phyloP scores from a whole-genome alignment of 2,113 vertebrate species.

The Trinectes maculatus region DNA sequence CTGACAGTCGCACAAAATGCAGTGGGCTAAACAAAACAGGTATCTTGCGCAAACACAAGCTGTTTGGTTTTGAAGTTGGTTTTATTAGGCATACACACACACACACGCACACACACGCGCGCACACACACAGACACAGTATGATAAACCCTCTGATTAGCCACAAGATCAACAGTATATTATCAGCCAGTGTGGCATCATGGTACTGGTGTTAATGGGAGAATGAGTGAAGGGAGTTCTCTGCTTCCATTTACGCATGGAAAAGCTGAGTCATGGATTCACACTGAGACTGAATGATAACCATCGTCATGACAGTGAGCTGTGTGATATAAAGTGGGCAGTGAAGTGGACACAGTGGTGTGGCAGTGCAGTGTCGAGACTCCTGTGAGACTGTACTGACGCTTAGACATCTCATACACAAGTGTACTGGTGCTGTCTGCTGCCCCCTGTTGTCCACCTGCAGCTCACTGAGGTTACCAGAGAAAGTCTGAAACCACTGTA shows the following conservation, averaged over 20 bases:
- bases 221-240: conserved; percentile 14
- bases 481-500: background rate
- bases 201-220: background rate
- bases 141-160: conserved; percentile 24
- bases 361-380: conserved; percentile 19
- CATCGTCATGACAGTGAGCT: conserved; percentile 1
- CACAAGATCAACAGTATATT: conserved; percentile 10
- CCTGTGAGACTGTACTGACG: conserved; percentile 43
- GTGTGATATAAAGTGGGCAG: background rate
- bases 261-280: conserved; percentile 56
- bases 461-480: background rate
- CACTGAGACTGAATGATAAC: conserved; percentile 32
- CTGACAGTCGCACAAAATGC: background rate
- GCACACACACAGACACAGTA: background rate
- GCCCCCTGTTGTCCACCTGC: conserved; percentile 62
- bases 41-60: conserved; percentile 17
- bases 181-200: conserved; percentile 21
- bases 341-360: conserved; percentile 10
- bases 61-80: conserved; percentile 9
- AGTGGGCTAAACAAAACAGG: background rate
- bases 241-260: conserved; percentile 41
- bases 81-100: background rate
- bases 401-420: conserved; percentile 69
- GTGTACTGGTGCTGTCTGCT: conserved; percentile 46
- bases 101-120: too few relatives aligned